Base-by-base conservation (phyloP, 1,140 invertebrate species). In the Chlorops oryzae region DNA sequence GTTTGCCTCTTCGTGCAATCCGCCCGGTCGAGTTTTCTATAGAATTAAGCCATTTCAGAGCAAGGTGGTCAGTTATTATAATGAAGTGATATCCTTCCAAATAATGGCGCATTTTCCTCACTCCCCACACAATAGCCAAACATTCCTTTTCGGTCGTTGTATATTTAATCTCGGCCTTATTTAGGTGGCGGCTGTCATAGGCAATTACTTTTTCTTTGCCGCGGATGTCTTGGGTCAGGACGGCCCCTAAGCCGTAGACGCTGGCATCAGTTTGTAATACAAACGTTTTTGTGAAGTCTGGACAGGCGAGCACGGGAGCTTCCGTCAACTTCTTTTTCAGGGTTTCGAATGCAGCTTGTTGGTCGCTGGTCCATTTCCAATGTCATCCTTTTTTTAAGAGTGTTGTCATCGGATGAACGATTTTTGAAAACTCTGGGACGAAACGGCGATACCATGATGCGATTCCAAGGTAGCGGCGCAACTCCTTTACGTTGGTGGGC, bases 391-490 rank as follows among this genome's bases (percentile, higher is more conserved):
- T 61, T 17, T 40, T 43, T 28, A 50, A 20, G 12, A 69, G 42
- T 18, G 52, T 22, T 37, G 48, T 63, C 3, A 75, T 44, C 0
- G 72, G 69, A 27, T 62, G 55, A 1, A 61, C 44, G 1, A 63
- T 44, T 22, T 53, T 45, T 0, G 64, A 46, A 49, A 68, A 74
- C 15, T 61, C 44, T 0, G 42, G 38, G 24, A 74, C 60, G 43
- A 72, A 75, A 10, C 59, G 45, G 5, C 70, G 49, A 38, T 73
- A 75, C 47, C 61, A 75, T 2, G 59, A 59, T 0, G 57, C 42
- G 17, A 74, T 54, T 0, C 70, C 72, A 5, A 74, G 32, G 48
- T 73, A 74, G 13, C 55, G 44, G 24, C 66, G 61, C 0, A 76
- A 28, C 40, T 74, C 56, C 3, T 58, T 64, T 0, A 53, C 6